Conservation (phyloP, 2,888 invertebrate genomes). For the Poecilobothrus nobilitatus region DNA sequence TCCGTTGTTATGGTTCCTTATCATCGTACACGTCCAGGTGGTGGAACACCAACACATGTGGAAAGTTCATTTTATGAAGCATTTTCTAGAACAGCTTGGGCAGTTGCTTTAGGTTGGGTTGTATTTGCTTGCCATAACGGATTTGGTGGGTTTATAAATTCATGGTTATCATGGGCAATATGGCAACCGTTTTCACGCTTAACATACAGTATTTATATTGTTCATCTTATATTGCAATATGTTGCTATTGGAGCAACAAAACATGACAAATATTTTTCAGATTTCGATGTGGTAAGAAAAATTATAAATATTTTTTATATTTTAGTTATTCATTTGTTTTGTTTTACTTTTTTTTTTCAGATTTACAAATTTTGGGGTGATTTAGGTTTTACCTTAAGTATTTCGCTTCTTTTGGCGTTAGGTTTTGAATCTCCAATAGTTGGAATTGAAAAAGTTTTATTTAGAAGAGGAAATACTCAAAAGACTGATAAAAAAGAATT, state of each 20-base stretch:
- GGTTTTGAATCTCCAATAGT: constrained; percentile 39
- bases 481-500: too few species aligned
- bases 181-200: constrained; percentile 40
- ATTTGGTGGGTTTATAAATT: constrained; percentile 39
- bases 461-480: constrained; percentile 22
- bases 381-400: constrained; percentile 19
- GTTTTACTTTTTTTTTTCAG: constrained; percentile 14
- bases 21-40: constrained; percentile 31
- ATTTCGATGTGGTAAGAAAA: constrained; percentile 36
- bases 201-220: constrained; percentile 40
- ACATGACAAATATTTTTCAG: constrained; percentile 35
- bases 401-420: constrained; percentile 33
- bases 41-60: constrained; percentile 29
- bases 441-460: constrained; percentile 35
- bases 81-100: constrained; percentile 37
- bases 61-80: constrained; percentile 41
- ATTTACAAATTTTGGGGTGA: constrained; percentile 21
- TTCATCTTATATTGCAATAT: constrained; percentile 38
- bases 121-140: constrained; percentile 42
- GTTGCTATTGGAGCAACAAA: constrained; percentile 35
- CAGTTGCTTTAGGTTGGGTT: constrained; percentile 38
- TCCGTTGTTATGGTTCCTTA: constrained; percentile 38
- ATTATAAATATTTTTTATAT: not conserved
- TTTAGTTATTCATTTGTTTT: not conserved
- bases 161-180: constrained; percentile 38